A percentile compares a stretch with the other conserved stretches of the same genome.
Evolutionary conservation across 2,113 vertebrate genomes (phyloP).

Genomic region (Cisticola juncidis): DNA sequence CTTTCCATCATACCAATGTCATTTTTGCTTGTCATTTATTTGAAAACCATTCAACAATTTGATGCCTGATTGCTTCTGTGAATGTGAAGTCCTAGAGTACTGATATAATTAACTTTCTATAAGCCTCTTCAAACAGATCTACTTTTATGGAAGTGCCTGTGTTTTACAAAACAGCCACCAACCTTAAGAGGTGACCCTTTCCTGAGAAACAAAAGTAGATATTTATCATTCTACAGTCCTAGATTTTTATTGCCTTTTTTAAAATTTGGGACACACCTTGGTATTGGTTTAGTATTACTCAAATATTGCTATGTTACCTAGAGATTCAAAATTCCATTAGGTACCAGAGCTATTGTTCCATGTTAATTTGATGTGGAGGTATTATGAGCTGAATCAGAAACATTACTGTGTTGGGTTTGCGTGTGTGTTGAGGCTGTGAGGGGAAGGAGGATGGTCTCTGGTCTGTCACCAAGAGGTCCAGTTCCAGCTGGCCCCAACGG

Average conservation of each 20-base stretch:
- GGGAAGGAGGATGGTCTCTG: neutral
- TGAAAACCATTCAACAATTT: neutral
- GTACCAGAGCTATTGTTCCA: neutral
- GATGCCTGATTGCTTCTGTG: neutral
- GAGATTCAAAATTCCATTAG: neutral
- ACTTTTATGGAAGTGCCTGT: neutral
- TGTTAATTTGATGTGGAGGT: neutral
- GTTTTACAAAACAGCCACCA: neutral
- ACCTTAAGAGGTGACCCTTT: neutral
- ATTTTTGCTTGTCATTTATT: neutral
- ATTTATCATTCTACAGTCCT: neutral
- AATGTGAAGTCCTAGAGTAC: neutral
- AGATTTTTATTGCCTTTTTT: neutral
- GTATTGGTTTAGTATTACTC: neutral
- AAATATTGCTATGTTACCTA: neutral
- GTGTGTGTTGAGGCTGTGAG: neutral
- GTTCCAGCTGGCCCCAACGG: rapidly evolving
- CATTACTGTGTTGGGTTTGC: neutral
- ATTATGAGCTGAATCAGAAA: neutral
- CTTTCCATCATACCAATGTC: neutral
- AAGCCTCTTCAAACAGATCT: neutral
- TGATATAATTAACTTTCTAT: neutral
- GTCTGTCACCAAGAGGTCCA: rapidly evolving
- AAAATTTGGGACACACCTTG: neutral
- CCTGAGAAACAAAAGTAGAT: neutral